A percentile compares a stretch with the other conserved stretches of the same genome.
phyloP scores from a whole-genome alignment of 2,797 vertebrate genomes.

The Selene dorsalis region DNA sequence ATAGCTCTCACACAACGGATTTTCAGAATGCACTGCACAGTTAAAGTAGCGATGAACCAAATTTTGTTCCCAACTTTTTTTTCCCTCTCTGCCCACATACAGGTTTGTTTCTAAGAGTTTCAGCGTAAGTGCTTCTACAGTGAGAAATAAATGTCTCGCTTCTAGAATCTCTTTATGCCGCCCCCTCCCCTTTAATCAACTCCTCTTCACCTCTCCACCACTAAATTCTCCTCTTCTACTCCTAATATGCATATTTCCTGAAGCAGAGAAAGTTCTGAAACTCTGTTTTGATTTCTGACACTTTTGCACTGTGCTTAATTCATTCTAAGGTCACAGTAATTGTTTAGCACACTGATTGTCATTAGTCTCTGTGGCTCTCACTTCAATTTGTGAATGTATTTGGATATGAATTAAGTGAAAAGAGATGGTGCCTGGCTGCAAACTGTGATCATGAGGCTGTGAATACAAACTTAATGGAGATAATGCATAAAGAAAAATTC shows the following conservation, averaged over 20 bases:
- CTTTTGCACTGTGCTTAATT: conserved; percentile 4
- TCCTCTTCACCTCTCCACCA: background rate
- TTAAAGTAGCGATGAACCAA: background rate
- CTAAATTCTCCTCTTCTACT: conserved; percentile 1
- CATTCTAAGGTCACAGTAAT: conserved; percentile 10
- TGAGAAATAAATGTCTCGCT: conserved; percentile 3
- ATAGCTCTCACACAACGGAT: background rate
- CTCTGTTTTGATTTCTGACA: background rate
- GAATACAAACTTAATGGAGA: background rate
- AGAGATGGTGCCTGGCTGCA: background rate
- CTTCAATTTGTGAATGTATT: background rate
- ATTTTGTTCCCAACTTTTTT: background rate
- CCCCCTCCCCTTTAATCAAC: background rate
- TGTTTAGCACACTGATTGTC: conserved; percentile 4
- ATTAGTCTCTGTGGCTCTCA: background rate
- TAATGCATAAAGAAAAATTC: background rate
- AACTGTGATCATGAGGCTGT: background rate
- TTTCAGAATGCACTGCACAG: background rate
- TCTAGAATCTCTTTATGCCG: background rate
- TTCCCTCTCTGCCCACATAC: background rate
- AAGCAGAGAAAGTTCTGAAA: conserved; percentile 6
- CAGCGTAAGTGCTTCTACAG: background rate
- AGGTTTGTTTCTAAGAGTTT: conserved; percentile 12
- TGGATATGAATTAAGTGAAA: conserved; percentile 4
- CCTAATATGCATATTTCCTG: background rate